Evolutionary conservation across 2,113 vertebrate species (phyloP), one percentile per base, ranked within the genome.

Genomic region (Passer montanus): DNA sequence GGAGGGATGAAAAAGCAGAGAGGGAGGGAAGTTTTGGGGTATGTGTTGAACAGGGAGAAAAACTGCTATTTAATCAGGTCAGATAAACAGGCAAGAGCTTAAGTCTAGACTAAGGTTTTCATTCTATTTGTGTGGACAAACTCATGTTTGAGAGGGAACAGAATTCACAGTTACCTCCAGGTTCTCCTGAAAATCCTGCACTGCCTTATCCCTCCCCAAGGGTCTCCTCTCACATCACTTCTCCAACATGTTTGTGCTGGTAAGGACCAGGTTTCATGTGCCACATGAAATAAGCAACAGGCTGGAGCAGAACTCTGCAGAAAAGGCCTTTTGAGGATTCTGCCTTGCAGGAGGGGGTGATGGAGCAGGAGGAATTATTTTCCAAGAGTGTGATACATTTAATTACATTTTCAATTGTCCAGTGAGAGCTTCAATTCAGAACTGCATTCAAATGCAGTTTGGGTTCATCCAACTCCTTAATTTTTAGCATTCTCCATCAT

Each of bases 331-430:
- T 50, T 49, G 46, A 84, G 16, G 14, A 70, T 50, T 60, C 35
- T 1, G 2, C 53, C 49, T 68, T 3, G 0, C 19, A 53, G 26
- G 10, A 73, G 4, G 0, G 2, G 3, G 12, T 46, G 14, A 4
- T 91, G 50, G 68, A 80, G 26, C 10, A 70, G 33, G 24, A 62
- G 35, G 15, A 78, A 60, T 56, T 62, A 14, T 67, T 70, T 86
- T 75, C 60, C 66, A 70, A 50, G 12, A 72, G 11, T 8, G 11
- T 27, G 26, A 43, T 58, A 44, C 30, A 63, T 60, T 47, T 56
- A 49, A 60, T 53, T 60, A 35, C 4, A 23, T 53, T 53, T 60
- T 0, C 16, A 49, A 7, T 8, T 53, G 41, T 30, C 35, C 41
- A 60, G 22, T 12, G 24, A 82, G 10, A 37, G 11, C 11, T 94